Evolutionary conservation across 1,140 invertebrate genomes (phyloP).

Genomic region (Drosophila tristis): DNA sequence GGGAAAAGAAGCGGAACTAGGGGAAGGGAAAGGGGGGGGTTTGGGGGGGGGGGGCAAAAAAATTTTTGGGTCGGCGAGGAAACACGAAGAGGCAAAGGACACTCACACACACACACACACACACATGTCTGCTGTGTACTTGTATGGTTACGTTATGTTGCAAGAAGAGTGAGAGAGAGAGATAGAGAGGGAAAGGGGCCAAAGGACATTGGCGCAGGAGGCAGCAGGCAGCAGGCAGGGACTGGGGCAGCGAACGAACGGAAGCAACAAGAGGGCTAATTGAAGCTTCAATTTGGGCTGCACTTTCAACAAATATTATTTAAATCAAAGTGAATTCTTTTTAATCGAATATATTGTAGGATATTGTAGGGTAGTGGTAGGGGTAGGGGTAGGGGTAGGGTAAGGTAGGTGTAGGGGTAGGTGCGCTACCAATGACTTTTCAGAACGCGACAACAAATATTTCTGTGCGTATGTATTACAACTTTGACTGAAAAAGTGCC

Average conservation of each 20-base stretch:
- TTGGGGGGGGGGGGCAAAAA: no score
- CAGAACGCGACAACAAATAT: constrained; percentile 55
- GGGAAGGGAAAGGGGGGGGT: no score
- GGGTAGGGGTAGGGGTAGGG: no score
- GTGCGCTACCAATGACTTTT: constrained; percentile 67
- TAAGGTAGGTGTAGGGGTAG: not conserved
- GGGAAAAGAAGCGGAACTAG: no score
- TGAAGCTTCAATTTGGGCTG: not conserved
- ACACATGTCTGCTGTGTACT: constrained; percentile 34
- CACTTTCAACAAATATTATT: no score
- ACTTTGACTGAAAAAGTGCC: constrained; percentile 1
- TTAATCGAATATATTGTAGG: no score
- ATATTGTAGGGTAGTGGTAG: no score
- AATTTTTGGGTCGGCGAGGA: constrained; percentile 36
- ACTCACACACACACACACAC: constrained; percentile 8
- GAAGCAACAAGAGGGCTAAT: constrained; percentile 75
- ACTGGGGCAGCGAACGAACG: constrained; percentile 45
- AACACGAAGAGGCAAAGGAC: constrained; percentile 15
- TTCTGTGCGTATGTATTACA: not conserved
- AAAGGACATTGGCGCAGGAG: constrained; percentile 5
- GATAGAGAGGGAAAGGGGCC: not conserved
- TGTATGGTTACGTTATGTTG: constrained; percentile 60
- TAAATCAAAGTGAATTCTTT: not conserved
- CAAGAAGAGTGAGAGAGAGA: not conserved
- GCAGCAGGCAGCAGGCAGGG: not conserved